Evolutionary conservation across 2,797 vertebrate genomes (phyloP).

Genomic region (Hypotaenidia okinawae): DNA sequence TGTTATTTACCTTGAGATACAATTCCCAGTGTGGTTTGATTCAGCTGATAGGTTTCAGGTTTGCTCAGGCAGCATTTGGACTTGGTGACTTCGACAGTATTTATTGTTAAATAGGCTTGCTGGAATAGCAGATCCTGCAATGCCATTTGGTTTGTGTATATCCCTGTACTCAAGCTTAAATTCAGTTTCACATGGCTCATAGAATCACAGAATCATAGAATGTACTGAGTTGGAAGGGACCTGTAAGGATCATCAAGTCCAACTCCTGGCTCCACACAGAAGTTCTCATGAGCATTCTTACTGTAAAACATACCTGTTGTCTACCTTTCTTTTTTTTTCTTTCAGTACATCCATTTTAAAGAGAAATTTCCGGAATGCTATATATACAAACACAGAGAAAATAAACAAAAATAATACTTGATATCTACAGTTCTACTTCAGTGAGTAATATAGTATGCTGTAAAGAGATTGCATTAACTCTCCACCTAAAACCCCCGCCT

Average conservation of each 20-base stretch:
- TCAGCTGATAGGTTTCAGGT: neutral
- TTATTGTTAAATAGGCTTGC: neutral
- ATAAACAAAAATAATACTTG: neutral
- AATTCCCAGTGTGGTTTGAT: neutral
- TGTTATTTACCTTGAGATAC: slow-evolving; percentile 40
- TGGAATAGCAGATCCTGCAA: neutral
- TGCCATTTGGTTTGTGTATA: neutral
- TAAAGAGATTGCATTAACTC: neutral
- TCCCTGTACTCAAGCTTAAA: neutral
- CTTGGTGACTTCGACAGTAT: neutral
- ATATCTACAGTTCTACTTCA: neutral
- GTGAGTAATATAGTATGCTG: neutral
- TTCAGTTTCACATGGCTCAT: neutral
- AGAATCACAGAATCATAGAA: no score
- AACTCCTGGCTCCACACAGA: no score
- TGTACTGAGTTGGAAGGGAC: no score
- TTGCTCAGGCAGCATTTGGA: neutral
- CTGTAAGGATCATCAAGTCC: no score
- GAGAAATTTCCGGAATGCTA: neutral
- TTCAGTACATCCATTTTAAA: neutral
- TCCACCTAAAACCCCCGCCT: neutral
- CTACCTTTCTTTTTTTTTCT: neutral
- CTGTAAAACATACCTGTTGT: neutral
- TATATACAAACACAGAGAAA: neutral
- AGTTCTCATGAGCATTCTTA: neutral